A percentile compares a stretch with the other conserved stretches of the same genome.
These are phyloP conservation scores for Oreochromis mossambicus DNA, from an alignment of 2,797 vertebrate genomes.

Conservation along the genomic window DNA sequence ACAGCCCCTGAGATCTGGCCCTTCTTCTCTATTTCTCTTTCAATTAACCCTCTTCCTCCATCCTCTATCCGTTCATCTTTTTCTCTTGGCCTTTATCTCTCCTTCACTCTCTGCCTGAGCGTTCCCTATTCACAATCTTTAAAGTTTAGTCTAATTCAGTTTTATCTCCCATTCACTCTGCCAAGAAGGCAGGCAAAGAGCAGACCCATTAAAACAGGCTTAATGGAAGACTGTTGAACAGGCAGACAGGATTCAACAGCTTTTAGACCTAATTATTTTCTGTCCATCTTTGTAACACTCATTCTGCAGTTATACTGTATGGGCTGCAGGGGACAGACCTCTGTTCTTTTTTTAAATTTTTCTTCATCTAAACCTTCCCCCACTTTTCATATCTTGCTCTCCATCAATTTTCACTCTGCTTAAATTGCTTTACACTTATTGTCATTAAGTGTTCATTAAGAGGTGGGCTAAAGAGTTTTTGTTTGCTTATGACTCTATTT, in stretches of 20 bases:
- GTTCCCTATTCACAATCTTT: constrained; percentile 35
- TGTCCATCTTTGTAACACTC: constrained; percentile 32
- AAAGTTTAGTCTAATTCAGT: constrained; percentile 55
- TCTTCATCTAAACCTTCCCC: neutral
- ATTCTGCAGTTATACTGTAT: constrained; percentile 6
- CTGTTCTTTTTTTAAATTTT: neutral
- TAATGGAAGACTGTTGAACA: constrained; percentile 45
- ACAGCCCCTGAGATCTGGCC: constrained; percentile 55
- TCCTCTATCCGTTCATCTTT: constrained; percentile 37
- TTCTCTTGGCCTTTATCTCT: constrained; percentile 20
- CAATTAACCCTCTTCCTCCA: constrained; percentile 57
- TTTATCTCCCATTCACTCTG: constrained; percentile 53
- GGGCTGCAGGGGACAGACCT: constrained; percentile 23
- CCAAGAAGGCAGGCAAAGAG: constrained; percentile 26
- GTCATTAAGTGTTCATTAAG: constrained; percentile 1
- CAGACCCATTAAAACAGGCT: constrained; percentile 50
- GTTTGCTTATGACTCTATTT: neutral
- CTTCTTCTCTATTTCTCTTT: constrained; percentile 52
- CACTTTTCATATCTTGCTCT: neutral
- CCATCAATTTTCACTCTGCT: neutral
- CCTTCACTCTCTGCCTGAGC: constrained; percentile 14
- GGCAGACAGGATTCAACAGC: constrained; percentile 37
- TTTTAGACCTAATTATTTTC: constrained; percentile 61
- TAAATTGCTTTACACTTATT: constrained; percentile 1
- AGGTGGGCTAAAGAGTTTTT: neutral